Evolutionary conservation across 64 coral and sea anemone genomes (phyloP), one percentile per base, ranked within the genome.

Genomic region (Porites lutea): DNA sequence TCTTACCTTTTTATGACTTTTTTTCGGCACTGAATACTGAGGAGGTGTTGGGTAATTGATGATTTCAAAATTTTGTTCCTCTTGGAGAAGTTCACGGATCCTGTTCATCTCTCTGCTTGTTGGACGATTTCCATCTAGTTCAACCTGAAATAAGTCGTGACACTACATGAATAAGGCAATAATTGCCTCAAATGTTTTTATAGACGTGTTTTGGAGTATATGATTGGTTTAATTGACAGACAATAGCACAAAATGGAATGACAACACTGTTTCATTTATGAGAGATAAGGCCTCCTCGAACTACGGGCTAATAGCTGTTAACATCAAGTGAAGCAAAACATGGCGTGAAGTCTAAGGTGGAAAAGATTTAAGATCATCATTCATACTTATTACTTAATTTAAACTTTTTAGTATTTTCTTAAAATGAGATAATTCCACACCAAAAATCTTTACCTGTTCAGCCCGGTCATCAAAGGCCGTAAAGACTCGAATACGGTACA

Each of bases 401-500:
- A 37, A 37, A 0, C 27, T 37, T 37, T 37, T 37, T 37, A 37
- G 27, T 37, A 37, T 37, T 37, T 37, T 37, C 27, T 37, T 37
- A 37, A 57, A 12, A 57, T 57, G 7, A 57, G 61, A 53, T 19
- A 11, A 4, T 13, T 15, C 6, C 61, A 22, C 3, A 78, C 59
- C 2, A 8, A 4, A 37, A 74, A 48, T 71, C 18, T 19, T 83
- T 66, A 95, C 96, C 90, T 93, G 90, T 72, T 87, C 59, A 63
- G 94, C 93, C 10, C 90, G 80, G 50, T 98, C 93, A 62, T 95
- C 96, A 95, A 98, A 98, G 3, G 82, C 87, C 8, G 94, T 89
- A 8, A 98, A 90, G 16, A 98, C 87, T 49, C 91, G 82, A 2
- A 98, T 58, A 47, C 96, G 96, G 65, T 98, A 98, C 66, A 93